A percentile compares a stretch with the other conserved stretches of the same genome.
Evolutionary conservation across 2,888 invertebrate species (phyloP).

Genomic region (Callinectes sapidus): DNA sequence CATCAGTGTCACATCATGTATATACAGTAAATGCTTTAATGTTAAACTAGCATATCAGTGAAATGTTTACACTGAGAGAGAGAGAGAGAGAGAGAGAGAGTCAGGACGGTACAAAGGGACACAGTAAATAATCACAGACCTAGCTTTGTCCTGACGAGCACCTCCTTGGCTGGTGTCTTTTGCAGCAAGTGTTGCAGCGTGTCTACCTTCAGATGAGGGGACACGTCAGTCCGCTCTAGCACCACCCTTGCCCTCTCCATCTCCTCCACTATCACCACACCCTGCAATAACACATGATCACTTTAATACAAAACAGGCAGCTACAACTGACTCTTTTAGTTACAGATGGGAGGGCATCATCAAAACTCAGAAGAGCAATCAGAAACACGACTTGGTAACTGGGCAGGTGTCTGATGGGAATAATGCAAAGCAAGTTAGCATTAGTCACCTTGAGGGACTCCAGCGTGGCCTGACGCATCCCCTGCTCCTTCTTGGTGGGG

Average conservation of each 20-base stretch:
- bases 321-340: background rate
- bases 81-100: no score
- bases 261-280: conserved; percentile 69
- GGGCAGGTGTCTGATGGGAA: no score
- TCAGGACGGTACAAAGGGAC: no score
- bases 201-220: conserved; percentile 54
- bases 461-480: conserved; percentile 54
- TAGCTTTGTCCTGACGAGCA: conserved; percentile 55
- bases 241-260: conserved; percentile 61
- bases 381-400: background rate
- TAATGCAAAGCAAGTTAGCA: no score
- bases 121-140: conserved; percentile 39
- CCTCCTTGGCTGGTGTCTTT: conserved; percentile 62
- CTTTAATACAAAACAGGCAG: background rate
- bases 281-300: conserved; percentile 44
- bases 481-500: background rate
- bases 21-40: no score
- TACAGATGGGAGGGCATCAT: background rate
- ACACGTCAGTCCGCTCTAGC: conserved; percentile 50
- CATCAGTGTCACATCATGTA: no score
- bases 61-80: no score
- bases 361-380: background rate
- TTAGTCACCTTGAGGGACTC: conserved; percentile 50
- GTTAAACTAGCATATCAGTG: no score
- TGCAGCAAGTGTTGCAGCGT: conserved; percentile 47